Base-by-base conservation (phyloP, 2,797 vertebrate genomes). In the Sibirionetta formosa region DNA sequence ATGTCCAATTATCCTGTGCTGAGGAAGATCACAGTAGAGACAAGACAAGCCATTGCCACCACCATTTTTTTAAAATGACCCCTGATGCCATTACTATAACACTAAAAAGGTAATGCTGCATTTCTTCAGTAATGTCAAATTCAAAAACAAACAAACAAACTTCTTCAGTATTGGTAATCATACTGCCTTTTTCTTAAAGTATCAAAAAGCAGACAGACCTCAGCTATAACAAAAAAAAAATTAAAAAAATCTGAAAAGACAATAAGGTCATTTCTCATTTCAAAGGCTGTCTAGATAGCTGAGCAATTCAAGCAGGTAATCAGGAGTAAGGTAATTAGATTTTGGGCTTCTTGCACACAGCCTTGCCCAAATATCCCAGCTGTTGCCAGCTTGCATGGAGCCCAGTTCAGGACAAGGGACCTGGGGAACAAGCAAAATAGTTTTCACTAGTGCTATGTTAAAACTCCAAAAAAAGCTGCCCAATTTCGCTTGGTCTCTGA, bases 401-500 rank as follows among this genome's bases (percentile, higher is more conserved):
- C 14, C 46, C 54, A 6, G 16, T 9, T 19, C 35, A 40, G 75
- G 8, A 66, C 33, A 18, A 29, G 29, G 17, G 36, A 61, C n/a
- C 18, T 36, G 19, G 6, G 29, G 14, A 64, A n/a, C 18, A 14
- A 35, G 33, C 7, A 77, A 73, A 40, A 56, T 79, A 51, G 36
- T 14, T 36, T 11, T 81, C n/a, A 7, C 4, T 2, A 5, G 1
- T 29, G 5, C 22, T 79, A 11, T 86, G 17, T n/a, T 22, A 22
- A 24, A 64, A 40, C 1, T 54, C 42, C 24, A 60, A 46, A 8
- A 81, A 68, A 72, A 90, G 60, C 14, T 61, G 9, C 27, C 40
- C 18, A 5, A 0, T 42, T 71, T 70, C 31, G 31, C 69, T 56
- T 0, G 0, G 4, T 7, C 7, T 64, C 29, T 48, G 36, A 33